These are phyloP conservation scores for Haliaeetus leucogaster DNA, from an alignment of 2,113 vertebrate genomes.

Conservation along the genomic window DNA sequence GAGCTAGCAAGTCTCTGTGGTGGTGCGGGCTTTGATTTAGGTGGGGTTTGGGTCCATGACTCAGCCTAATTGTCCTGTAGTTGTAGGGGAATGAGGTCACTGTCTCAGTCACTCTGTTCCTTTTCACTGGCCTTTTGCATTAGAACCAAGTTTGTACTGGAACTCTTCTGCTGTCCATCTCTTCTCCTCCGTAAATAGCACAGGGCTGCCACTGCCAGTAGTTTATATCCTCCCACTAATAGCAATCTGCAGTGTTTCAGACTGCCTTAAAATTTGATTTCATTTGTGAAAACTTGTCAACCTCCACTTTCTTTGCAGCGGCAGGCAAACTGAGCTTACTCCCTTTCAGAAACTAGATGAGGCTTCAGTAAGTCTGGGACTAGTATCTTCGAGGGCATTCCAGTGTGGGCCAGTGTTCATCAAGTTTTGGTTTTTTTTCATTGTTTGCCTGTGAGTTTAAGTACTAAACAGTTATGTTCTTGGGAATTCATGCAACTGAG, in stretches of 20 bases:
- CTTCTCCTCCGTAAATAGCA: neutral
- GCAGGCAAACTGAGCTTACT: neutral
- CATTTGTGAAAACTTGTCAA: neutral
- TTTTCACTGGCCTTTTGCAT: neutral
- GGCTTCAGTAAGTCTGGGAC: neutral
- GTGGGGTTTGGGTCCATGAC: neutral
- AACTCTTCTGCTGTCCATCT: neutral
- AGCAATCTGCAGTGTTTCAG: neutral
- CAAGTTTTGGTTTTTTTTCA: too few species aligned
- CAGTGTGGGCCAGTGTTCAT: neutral
- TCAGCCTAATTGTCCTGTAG: neutral
- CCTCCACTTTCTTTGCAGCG: neutral
- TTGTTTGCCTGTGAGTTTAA: neutral
- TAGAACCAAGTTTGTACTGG: neutral
- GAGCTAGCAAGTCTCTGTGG: neutral
- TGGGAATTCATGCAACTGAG: neutral
- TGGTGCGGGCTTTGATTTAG: neutral
- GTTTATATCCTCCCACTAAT: neutral
- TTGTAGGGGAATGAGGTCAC: neutral
- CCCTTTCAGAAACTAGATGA: neutral
- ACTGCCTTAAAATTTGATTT: neutral
- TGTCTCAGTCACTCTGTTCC: neutral
- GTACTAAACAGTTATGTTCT: neutral
- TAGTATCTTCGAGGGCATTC: accelerated
- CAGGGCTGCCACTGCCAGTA: neutral